phyloP scores from a whole-genome alignment of 2,797 vertebrate species.

The Staurois parvus region DNA sequence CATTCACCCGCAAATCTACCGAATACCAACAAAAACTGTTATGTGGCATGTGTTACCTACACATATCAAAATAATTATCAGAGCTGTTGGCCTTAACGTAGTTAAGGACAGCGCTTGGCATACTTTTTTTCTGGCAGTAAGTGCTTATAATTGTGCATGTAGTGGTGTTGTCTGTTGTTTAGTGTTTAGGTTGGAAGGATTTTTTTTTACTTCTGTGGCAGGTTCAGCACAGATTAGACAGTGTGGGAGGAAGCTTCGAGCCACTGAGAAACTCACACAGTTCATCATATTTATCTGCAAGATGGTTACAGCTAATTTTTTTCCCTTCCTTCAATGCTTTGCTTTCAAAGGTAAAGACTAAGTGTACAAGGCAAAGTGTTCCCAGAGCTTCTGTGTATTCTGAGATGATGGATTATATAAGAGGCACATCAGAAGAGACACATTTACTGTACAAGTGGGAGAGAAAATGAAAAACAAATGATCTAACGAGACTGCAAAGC shows the following conservation, averaged over 20 bases:
- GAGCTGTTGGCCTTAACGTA: too few relatives aligned
- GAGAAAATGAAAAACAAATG: conserved; percentile 37
- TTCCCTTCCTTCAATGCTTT: neutral
- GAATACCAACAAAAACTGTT: too few relatives aligned
- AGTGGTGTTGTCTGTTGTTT: neutral
- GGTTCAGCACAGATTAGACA: conserved; percentile 16
- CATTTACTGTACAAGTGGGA: conserved; percentile 16
- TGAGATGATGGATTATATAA: conserved; percentile 42
- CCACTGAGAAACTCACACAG: neutral
- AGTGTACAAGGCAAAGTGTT: conserved; percentile 6
- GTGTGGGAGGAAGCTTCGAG: conserved; percentile 32
- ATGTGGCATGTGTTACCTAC: too few relatives aligned
- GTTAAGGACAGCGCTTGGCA: too few relatives aligned
- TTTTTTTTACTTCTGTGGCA: neutral
- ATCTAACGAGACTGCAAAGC: neutral
- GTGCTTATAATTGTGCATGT: too few relatives aligned
- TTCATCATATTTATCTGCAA: conserved; percentile 49
- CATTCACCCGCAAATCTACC: too few relatives aligned
- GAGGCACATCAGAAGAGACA: conserved; percentile 43
- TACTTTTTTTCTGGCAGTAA: too few relatives aligned
- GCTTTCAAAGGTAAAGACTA: conserved; percentile 23
- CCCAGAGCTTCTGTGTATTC: neutral
- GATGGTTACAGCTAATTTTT: conserved; percentile 33
- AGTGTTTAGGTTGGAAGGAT: neutral
- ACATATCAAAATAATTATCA: too few relatives aligned